Conservation (phyloP, 2,888 invertebrate species). For the Hipparchia sbordonii region DNA sequence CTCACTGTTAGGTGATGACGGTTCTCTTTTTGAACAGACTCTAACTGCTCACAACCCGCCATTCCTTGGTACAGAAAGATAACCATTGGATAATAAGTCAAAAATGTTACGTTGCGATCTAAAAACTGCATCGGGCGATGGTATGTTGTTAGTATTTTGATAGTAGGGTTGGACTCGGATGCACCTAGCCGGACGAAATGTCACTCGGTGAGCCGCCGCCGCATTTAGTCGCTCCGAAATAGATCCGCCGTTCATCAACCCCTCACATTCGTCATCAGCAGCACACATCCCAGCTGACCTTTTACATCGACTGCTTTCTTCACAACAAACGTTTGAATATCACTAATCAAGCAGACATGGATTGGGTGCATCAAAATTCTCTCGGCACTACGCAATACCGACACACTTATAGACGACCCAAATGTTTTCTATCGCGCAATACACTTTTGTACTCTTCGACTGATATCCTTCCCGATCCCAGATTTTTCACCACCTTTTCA, state of each 20-base stretch:
- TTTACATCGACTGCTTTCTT: constrained; percentile 62
- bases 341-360: constrained; percentile 50
- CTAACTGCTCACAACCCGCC: too few species aligned
- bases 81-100: too few species aligned
- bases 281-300: constrained; percentile 56
- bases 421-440: constrained; percentile 20
- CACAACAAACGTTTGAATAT: constrained; percentile 42
- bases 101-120: constrained; percentile 9
- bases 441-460: too few species aligned
- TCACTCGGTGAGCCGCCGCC: constrained; percentile 77
- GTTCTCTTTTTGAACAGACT: too few species aligned
- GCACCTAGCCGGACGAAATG: constrained; percentile 79
- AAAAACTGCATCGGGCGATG: constrained; percentile 22
- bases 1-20: too few species aligned
- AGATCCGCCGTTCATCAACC: constrained; percentile 80
- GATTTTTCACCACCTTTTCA: constrained; percentile 75
- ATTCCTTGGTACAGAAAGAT: too few species aligned
- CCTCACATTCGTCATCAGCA: constrained; percentile 73
- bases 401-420: constrained; percentile 25
- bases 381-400: constrained; percentile 9
- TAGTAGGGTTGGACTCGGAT: constrained; percentile 73
- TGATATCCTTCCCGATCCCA: too few species aligned
- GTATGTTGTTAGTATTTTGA: constrained; percentile 45
- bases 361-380: constrained; percentile 41
- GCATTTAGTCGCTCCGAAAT: constrained; percentile 80